These are phyloP conservation scores for Amaurobius ferox DNA, from an alignment of 2,888 invertebrate species.

Conservation along the genomic window DNA sequence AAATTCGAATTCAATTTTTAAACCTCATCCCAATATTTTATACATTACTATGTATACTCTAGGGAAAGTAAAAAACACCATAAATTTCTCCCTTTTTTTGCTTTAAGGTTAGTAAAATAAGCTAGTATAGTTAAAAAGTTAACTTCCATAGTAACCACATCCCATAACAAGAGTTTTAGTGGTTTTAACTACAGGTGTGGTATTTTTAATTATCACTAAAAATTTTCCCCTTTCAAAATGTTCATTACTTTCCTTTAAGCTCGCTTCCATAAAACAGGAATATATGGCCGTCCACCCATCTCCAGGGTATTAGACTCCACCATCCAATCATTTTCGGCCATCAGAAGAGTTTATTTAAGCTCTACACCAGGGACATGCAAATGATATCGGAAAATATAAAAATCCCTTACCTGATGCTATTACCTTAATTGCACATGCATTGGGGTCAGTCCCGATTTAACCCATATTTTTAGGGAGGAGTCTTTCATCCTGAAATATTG, in stretches of 20 bases:
- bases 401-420: constrained; percentile 19
- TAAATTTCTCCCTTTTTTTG: no score
- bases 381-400: background rate
- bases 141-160: background rate
- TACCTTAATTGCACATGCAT: constrained; percentile 63
- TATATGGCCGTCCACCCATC: background rate
- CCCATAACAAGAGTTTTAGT: no score
- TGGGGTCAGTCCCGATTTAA: constrained; percentile 32
- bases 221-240: background rate
- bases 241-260: background rate
- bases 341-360: background rate
- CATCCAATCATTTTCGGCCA: background rate
- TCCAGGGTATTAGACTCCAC: background rate
- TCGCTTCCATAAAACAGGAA: background rate
- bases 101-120: no score
- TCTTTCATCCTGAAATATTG: background rate
- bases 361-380: background rate
- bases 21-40: no score
- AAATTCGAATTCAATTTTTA: no score
- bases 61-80: no score
- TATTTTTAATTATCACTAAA: constrained; percentile 1
- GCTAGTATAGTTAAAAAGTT: no score
- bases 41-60: no score
- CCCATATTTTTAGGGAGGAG: background rate
- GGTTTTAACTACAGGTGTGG: background rate